These are phyloP conservation scores for Pseudopipra pipra DNA, from an alignment of 2,113 vertebrate genomes.

Conservation along the genomic window DNA sequence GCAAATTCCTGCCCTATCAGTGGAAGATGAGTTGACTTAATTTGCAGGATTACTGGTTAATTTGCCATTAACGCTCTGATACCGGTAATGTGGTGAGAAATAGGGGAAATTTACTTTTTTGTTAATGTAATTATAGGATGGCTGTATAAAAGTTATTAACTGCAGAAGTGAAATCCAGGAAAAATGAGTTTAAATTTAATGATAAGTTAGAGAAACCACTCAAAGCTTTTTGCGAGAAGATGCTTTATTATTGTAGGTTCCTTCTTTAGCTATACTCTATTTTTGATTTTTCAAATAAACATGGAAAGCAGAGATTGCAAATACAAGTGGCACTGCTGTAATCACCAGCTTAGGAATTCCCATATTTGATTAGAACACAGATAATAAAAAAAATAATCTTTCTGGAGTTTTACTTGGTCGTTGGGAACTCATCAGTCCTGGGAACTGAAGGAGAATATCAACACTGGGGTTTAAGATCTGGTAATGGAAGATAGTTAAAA, in stretches of 20 bases:
- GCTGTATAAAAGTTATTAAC: constrained; percentile 41
- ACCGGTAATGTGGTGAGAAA: constrained; percentile 3
- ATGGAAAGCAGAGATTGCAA: background rate
- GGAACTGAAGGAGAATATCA: background rate
- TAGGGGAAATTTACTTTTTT: constrained; percentile 14
- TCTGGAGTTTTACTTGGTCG: background rate
- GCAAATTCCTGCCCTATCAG: constrained; percentile 26
- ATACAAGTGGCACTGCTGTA: background rate
- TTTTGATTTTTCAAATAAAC: constrained; percentile 18
- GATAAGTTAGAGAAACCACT: constrained; percentile 20
- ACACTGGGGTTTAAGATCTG: background rate
- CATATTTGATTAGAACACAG: background rate
- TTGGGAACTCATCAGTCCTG: background rate
- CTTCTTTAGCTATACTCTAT: background rate
- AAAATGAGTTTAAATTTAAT: constrained; percentile 29
- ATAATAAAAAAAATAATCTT: background rate
- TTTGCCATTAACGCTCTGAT: background rate
- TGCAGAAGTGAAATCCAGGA: constrained; percentile 21
- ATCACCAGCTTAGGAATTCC: background rate
- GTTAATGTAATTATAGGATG: constrained; percentile 58
- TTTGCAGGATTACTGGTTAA: constrained; percentile 30
- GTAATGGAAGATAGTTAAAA: background rate
- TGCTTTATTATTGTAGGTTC: background rate
- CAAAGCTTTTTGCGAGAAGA: background rate
- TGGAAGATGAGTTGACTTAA: constrained; percentile 43